Evolutionary conservation across 2,888 invertebrate species (phyloP).

Genomic region (Acanthosepion lycidas): DNA sequence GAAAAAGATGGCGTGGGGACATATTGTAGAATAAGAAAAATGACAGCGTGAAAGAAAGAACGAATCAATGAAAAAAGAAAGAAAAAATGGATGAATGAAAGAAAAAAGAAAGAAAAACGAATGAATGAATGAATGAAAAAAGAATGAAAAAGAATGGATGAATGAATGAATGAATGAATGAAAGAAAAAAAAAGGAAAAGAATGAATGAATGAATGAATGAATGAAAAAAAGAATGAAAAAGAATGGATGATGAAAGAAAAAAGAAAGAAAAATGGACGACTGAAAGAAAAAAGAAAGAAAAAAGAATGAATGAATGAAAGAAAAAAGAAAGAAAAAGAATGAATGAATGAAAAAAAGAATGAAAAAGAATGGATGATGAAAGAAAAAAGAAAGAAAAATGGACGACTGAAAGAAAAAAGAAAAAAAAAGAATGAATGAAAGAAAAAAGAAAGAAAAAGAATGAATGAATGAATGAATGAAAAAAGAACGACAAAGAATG

Average conservation of each 20-base stretch:
- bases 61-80: not conserved
- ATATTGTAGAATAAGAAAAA: too few relatives aligned
- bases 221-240: too few relatives aligned
- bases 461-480: not conserved
- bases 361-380: not conserved
- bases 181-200: not conserved
- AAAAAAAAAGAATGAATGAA: not conserved
- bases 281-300: too few relatives aligned
- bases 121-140: not conserved
- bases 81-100: not conserved
- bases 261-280: too few relatives aligned
- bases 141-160: not conserved
- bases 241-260: too few relatives aligned
- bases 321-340: not conserved
- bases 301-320: not conserved
- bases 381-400: not conserved
- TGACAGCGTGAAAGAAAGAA: rapidly evolving
- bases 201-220: not conserved
- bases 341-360: too few relatives aligned
- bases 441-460: not conserved
- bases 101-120: not conserved
- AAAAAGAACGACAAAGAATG: not conserved
- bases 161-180: not conserved
- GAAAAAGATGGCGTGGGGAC: too few relatives aligned
- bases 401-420: not conserved